Evolutionary conservation across 2,797 vertebrate species (phyloP).

Genomic region (Nannoperca australis): DNA sequence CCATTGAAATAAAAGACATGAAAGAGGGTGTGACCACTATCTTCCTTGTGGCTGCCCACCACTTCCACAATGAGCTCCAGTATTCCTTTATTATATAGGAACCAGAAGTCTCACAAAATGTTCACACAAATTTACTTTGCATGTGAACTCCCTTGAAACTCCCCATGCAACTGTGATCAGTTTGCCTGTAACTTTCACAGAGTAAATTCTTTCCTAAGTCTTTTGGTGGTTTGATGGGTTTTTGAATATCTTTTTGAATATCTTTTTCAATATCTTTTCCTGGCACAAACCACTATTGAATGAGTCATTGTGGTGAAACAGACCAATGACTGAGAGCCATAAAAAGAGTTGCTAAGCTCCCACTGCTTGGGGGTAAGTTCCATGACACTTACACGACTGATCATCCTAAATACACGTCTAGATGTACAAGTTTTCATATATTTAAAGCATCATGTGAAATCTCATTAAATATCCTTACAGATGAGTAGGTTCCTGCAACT

Average conservation of each 20-base stretch:
- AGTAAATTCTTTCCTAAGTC: constrained; percentile 65
- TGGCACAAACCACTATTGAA: constrained; percentile 54
- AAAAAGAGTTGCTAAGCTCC: constrained; percentile 49
- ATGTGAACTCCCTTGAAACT: constrained; percentile 31
- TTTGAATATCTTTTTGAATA: constrained; percentile 54
- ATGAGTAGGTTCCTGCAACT: not conserved
- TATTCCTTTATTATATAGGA: constrained; percentile 58
- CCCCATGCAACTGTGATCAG: constrained; percentile 45
- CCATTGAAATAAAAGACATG: constrained; percentile 8
- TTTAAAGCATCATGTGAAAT: constrained; percentile 15
- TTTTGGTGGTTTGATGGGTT: constrained; percentile 58
- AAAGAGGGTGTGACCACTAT: constrained; percentile 2
- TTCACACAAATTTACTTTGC: constrained; percentile 39
- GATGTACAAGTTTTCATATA: constrained; percentile 4
- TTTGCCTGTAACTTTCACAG: constrained; percentile 61
- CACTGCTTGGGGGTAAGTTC: constrained; percentile 37
- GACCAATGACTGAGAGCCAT: constrained; percentile 31
- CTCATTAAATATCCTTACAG: not conserved
- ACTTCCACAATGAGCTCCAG: constrained; percentile 63
- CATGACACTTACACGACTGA: constrained; percentile 17
- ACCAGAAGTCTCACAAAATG: constrained; percentile 38
- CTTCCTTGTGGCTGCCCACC: constrained; percentile 36
- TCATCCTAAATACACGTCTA: constrained; percentile 7
- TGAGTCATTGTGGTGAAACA: constrained; percentile 63
- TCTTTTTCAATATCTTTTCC: constrained; percentile 59